phyloP scores from a whole-genome alignment of 2,113 vertebrate genomes.

The Pleuronectes platessa region DNA sequence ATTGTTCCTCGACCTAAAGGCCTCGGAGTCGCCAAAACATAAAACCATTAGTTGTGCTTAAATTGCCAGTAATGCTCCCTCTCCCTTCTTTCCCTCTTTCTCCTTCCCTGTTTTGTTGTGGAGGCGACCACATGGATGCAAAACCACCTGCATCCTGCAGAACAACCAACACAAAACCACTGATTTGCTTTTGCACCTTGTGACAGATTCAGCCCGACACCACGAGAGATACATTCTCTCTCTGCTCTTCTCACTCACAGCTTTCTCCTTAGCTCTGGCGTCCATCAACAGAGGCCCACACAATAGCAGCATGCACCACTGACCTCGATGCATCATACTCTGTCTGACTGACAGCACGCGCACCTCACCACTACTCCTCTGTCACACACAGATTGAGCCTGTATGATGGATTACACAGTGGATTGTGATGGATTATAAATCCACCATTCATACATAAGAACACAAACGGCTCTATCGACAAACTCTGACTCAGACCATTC shows the following conservation, averaged over 20 bases:
- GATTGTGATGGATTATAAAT: conserved; percentile 69
- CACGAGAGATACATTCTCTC: background rate
- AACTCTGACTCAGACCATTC: conserved; percentile 11
- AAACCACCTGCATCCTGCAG: too few species aligned
- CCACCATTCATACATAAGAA: conserved; percentile 29
- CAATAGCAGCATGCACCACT: conserved; percentile 40
- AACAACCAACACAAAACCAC: background rate
- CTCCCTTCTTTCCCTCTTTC: too few species aligned
- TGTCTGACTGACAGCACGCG: conserved; percentile 50
- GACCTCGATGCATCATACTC: conserved; percentile 57
- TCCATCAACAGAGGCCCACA: conserved; percentile 28
- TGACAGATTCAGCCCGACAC: conserved; percentile 18
- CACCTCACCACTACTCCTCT: conserved; percentile 38
- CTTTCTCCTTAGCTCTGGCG: conserved; percentile 28
- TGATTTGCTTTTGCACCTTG: conserved; percentile 3
- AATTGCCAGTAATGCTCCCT: too few species aligned
- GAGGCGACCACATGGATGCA: too few species aligned
- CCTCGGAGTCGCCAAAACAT: too few species aligned
- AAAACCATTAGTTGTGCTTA: too few species aligned
- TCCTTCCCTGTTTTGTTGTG: too few species aligned
- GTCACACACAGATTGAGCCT: conserved; percentile 62
- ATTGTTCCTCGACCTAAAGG: too few species aligned
- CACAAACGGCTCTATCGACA: conserved; percentile 31
- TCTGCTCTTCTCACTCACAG: conserved; percentile 5
- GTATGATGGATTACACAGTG: conserved; percentile 65